phyloP scores from a whole-genome alignment of 2,113 vertebrate species.

The Sinocyclocheilus anophthalmus region DNA sequence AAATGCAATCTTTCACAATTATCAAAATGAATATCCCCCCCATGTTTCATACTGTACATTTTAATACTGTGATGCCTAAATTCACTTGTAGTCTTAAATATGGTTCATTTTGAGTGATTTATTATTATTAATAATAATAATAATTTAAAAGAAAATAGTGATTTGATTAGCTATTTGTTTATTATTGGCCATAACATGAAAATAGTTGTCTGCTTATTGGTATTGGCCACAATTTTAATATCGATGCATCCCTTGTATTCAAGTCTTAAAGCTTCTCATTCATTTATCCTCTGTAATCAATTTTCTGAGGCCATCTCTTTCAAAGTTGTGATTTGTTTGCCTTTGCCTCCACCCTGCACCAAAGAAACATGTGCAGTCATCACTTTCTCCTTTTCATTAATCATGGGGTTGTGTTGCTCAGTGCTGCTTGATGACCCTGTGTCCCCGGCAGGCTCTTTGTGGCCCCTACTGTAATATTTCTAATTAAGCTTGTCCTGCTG shows the following conservation, averaged over 20 bases:
- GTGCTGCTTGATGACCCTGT: slow-evolving; percentile 50
- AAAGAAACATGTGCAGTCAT: slow-evolving; percentile 58
- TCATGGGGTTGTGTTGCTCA: slow-evolving; percentile 54
- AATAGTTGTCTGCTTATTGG: neutral
- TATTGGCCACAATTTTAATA: no score
- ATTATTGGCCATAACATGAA: neutral
- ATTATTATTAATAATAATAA: neutral
- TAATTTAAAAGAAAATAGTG: no score
- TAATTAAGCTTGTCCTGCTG: slow-evolving; percentile 68
- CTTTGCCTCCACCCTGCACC: slow-evolving; percentile 43
- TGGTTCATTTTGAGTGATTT: slow-evolving; percentile 52
- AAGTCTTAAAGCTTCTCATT: slow-evolving; percentile 41
- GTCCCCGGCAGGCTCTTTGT: slow-evolving; percentile 50
- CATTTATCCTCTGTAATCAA: slow-evolving; percentile 60
- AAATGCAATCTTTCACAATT: no score
- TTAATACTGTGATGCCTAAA: no score
- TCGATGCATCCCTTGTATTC: neutral
- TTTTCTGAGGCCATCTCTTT: slow-evolving; percentile 53
- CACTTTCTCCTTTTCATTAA: slow-evolving; percentile 63
- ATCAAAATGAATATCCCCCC: no score
- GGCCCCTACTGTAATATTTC: slow-evolving; percentile 58
- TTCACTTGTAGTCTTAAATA: neutral
- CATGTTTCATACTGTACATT: no score
- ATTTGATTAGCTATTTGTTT: neutral
- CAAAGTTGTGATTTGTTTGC: slow-evolving; percentile 58